These are phyloP conservation scores for Machaerirhynchus nigripectus DNA, from an alignment of 2,113 vertebrate species.

Conservation along the genomic window DNA sequence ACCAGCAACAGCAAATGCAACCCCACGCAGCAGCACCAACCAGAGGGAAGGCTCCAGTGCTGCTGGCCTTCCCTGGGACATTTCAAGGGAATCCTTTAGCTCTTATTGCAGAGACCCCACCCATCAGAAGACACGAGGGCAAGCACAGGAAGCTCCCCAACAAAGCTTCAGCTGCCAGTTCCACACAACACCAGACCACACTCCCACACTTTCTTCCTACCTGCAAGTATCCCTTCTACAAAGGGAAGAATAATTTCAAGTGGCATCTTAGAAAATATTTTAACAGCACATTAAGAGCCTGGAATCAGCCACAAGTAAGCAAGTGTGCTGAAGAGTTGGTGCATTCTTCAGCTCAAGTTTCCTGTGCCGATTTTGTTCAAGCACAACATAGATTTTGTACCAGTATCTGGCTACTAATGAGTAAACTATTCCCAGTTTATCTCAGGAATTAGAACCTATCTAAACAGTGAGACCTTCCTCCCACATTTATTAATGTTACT, in stretches of 20 bases:
- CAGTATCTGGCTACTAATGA: not conserved
- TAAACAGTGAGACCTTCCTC: not conserved
- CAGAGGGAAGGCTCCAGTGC: not conserved
- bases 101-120: not conserved
- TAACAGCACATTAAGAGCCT: not conserved
- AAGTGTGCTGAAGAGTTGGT: not conserved
- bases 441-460: not conserved
- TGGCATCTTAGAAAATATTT: not conserved
- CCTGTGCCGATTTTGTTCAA: not conserved
- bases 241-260: not conserved
- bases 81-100: not conserved
- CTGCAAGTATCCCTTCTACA: not conserved
- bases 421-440: not conserved
- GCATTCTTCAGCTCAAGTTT: not conserved
- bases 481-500: not conserved
- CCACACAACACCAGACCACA: not conserved
- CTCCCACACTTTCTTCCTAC: not conserved
- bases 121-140: not conserved
- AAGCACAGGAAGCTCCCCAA: not conserved
- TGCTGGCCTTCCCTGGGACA: not conserved
- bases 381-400: not conserved
- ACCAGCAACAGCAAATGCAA: not conserved
- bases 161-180: conserved; percentile 12
- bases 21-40: not conserved
- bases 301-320: not conserved